Percentiles rank a stretch among this genome's conserved stretches.
These are phyloP conservation scores for Misgurnus mizolepis DNA, from an alignment of 2,113 vertebrate genomes.

Conservation along the genomic window DNA sequence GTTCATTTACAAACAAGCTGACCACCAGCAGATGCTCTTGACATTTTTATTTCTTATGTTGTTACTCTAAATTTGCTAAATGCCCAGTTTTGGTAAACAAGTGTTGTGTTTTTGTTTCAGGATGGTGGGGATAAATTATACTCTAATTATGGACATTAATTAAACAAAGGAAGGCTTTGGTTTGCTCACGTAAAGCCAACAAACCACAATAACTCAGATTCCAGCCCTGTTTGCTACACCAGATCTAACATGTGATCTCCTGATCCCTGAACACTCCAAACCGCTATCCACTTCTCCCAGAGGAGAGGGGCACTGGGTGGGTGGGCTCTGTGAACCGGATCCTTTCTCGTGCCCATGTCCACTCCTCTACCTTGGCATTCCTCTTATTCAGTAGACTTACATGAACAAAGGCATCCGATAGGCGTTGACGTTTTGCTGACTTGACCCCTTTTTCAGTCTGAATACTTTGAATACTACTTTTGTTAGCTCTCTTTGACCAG, in stretches of 20 bases:
- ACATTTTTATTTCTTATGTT: too few relatives aligned
- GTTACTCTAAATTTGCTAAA: too few relatives aligned
- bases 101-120: constrained; percentile 33
- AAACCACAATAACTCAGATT: constrained; percentile 37
- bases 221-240: constrained; percentile 30
- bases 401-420: constrained; percentile 52
- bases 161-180: constrained; percentile 7
- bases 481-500: constrained; percentile 64
- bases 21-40: background rate
- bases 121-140: constrained; percentile 37
- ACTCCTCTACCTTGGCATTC: constrained; percentile 41
- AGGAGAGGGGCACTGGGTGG: background rate
- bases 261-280: constrained; percentile 14
- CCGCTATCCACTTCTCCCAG: background rate
- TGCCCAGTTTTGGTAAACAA: too few relatives aligned
- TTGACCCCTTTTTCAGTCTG: constrained; percentile 62
- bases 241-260: constrained; percentile 25
- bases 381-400: constrained; percentile 39
- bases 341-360: constrained; percentile 5
- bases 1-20: background rate
- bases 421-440: constrained; percentile 53
- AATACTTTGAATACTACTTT: constrained; percentile 64
- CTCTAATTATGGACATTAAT: constrained; percentile 25
- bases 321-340: constrained; percentile 20
- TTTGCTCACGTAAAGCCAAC: constrained; percentile 14